phyloP scores from a whole-genome alignment of 2,797 vertebrate genomes.

The Lophotriccus pileatus region DNA sequence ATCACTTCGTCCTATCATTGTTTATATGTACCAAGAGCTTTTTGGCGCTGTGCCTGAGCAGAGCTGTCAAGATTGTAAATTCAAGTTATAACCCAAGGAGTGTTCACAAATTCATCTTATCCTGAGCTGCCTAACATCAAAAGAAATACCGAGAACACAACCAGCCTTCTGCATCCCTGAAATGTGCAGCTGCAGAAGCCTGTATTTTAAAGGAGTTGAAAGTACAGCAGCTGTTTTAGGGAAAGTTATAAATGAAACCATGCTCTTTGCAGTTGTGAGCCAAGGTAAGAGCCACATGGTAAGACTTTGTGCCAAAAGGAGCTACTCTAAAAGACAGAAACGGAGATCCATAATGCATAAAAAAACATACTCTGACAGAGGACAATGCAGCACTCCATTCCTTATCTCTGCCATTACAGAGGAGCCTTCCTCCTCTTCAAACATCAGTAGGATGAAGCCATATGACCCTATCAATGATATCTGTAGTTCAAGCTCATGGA shows the following conservation, averaged over 20 bases:
- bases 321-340: not conserved
- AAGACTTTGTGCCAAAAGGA: not conserved
- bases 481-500: not conserved
- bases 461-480: not conserved
- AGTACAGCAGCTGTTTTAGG: not conserved
- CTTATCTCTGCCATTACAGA: not conserved
- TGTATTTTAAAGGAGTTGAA: conserved; percentile 2
- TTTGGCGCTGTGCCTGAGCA: not conserved
- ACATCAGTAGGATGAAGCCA: not conserved
- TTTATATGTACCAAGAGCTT: conserved; percentile 53
- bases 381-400: not conserved
- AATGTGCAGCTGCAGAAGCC: not conserved
- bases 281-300: not conserved
- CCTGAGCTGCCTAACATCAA: conserved; percentile 40
- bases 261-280: not conserved
- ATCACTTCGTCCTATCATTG: conserved; percentile 31
- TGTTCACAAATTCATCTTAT: conserved; percentile 40
- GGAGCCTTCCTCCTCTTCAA: not conserved
- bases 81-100: conserved; percentile 54
- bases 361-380: not conserved
- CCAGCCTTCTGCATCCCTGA: conserved; percentile 15
- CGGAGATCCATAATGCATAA: not conserved
- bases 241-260: conserved; percentile 15
- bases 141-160: conserved; percentile 53
- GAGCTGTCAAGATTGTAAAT: conserved; percentile 64